Evolutionary conservation across 2,888 invertebrate species (phyloP).

Genomic region (Malachius bipustulatus): DNA sequence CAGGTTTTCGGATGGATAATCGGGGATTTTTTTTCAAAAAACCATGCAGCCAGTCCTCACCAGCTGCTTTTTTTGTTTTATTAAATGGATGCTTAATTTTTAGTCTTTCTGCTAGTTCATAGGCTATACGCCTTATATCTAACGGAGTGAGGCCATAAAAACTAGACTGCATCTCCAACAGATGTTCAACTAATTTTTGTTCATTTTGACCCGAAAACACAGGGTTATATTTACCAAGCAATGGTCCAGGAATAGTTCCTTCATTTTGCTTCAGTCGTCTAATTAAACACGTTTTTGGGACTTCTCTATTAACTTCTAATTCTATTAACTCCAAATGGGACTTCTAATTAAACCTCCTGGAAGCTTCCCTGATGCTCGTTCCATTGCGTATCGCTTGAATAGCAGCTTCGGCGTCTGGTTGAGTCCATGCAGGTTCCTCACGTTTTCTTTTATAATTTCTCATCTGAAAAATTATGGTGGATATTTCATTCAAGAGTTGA

Average conservation of each 20-base stretch:
- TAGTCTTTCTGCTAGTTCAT: slow-evolving; percentile 6
- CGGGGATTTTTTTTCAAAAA: slow-evolving; percentile 12
- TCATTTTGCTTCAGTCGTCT: slow-evolving; percentile 1
- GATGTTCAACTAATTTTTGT: background rate
- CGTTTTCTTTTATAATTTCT: slow-evolving; percentile 1
- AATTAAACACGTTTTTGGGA: background rate
- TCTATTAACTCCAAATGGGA: no score
- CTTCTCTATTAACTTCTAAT: no score
- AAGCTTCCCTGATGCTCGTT: background rate
- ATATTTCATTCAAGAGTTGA: no score
- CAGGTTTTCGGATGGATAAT: slow-evolving; percentile 15
- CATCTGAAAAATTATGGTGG: background rate
- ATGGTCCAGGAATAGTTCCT: background rate
- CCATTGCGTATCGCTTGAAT: slow-evolving; percentile 3
- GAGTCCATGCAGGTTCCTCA: background rate
- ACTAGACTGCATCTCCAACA: slow-evolving; percentile 2
- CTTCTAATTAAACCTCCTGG: slow-evolving; percentile 3
- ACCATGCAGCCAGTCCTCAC: slow-evolving; percentile 14
- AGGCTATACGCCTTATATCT: slow-evolving; percentile 5
- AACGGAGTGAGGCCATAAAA: slow-evolving; percentile 4
- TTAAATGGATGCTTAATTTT: slow-evolving; percentile 9
- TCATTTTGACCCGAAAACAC: background rate
- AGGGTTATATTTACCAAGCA: slow-evolving; percentile 2
- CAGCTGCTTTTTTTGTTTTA: slow-evolving; percentile 10
- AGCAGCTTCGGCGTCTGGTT: background rate